These are phyloP conservation scores for Pyrocoelia pectoralis DNA, from an alignment of 2,888 invertebrate genomes.

Conservation along the genomic window DNA sequence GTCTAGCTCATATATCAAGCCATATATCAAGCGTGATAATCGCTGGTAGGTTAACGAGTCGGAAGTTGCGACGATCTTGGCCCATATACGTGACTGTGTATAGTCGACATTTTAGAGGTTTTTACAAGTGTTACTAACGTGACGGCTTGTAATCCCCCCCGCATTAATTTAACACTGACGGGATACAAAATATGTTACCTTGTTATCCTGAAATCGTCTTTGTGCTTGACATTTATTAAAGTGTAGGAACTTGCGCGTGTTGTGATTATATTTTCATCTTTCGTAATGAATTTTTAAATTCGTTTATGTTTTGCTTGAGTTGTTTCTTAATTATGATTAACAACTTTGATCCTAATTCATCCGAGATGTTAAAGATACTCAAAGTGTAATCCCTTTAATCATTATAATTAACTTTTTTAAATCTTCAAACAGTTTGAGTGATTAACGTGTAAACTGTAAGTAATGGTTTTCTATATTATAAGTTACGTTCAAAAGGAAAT, in stretches of 20 bases:
- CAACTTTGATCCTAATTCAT: neutral
- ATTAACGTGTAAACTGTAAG: neutral
- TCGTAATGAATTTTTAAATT: neutral
- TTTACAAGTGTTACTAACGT: conserved; percentile 28
- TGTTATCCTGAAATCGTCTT: neutral
- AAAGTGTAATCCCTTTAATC: neutral
- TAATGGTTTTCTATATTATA: too few relatives aligned
- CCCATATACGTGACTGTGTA: conserved; percentile 24
- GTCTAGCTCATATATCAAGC: conserved; percentile 18
- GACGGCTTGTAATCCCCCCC: neutral
- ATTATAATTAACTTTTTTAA: neutral
- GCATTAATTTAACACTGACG: neutral
- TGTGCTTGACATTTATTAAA: neutral
- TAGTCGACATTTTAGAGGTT: conserved; percentile 15
- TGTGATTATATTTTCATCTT: neutral
- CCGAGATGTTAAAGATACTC: neutral
- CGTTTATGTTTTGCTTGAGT: neutral
- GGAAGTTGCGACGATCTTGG: conserved; percentile 25
- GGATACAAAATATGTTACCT: neutral
- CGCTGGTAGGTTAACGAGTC: conserved; percentile 24
- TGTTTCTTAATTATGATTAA: conserved; percentile 1
- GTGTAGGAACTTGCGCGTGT: neutral
- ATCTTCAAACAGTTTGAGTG: neutral
- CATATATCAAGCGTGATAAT: conserved; percentile 24
- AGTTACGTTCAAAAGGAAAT: too few relatives aligned